Conservation (phyloP, 2,888 invertebrate genomes). For the Kuschelorhynchus macadamiae region DNA sequence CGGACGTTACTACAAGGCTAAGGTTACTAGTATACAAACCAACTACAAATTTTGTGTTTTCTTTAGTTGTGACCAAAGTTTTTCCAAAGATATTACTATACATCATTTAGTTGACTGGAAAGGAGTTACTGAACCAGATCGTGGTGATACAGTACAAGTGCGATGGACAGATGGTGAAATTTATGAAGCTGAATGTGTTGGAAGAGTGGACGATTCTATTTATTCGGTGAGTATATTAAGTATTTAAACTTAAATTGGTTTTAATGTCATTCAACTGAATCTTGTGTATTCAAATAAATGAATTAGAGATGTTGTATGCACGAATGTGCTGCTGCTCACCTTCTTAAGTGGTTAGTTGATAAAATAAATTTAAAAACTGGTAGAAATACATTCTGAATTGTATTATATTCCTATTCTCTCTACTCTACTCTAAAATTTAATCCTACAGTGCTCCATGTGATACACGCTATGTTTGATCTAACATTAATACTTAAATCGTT, state of each 20-base stretch:
- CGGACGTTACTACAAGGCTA: constrained; percentile 73
- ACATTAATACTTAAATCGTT: no score
- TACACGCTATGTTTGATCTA: no score
- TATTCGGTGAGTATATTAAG: constrained; percentile 64
- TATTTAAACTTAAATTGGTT: background rate
- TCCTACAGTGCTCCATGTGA: no score
- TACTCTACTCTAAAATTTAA: no score
- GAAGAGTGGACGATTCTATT: constrained; percentile 65
- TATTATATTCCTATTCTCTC: no score
- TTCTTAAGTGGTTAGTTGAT: no score
- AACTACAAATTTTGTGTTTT: constrained; percentile 73
- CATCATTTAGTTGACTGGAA: constrained; percentile 71
- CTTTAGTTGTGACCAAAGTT: constrained; percentile 75
- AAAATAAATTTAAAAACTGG: no score
- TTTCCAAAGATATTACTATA: constrained; percentile 72
- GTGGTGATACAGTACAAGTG: constrained; percentile 71
- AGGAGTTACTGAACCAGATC: constrained; percentile 49
- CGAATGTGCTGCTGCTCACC: no score
- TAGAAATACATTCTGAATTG: no score
- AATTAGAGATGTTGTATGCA: no score
- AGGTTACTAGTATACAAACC: constrained; percentile 68
- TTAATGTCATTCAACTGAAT: constrained; percentile 1
- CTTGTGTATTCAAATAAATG: no score
- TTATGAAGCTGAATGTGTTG: constrained; percentile 70
- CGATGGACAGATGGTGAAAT: constrained; percentile 72